Conservation (phyloP, 1,140 invertebrate genomes). For the Hormaphis cornu region DNA sequence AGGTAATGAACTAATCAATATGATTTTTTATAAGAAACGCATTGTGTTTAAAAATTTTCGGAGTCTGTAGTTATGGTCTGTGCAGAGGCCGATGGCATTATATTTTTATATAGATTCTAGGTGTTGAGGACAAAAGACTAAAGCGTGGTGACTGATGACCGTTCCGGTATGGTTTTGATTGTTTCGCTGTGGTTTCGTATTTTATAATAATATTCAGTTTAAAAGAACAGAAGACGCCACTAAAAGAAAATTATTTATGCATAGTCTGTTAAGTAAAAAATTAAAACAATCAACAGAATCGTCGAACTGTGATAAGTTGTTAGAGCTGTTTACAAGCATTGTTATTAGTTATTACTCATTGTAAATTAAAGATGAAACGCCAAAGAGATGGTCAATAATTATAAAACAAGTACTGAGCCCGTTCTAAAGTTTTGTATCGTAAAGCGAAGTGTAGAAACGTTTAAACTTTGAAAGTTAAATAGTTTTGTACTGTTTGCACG, state of each 20-base stretch:
- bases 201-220: constrained; percentile 12
- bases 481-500: background rate
- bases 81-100: background rate
- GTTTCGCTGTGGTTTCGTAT: constrained; percentile 2
- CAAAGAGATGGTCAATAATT: background rate
- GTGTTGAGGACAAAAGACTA: constrained; percentile 21
- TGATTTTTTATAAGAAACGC: background rate
- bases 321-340: too few species aligned
- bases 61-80: too few species aligned
- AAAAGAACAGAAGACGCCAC: background rate
- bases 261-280: background rate
- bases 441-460: background rate
- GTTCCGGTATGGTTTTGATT: constrained; percentile 26
- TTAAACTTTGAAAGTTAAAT: background rate
- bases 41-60: too few species aligned
- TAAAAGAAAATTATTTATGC: background rate
- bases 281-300: constrained; percentile 10
- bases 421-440: background rate
- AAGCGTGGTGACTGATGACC: constrained; percentile 26
- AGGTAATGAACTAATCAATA: too few species aligned
- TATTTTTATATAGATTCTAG: background rate
- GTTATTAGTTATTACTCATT: background rate
- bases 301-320: constrained; percentile 7
- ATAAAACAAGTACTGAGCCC: background rate
- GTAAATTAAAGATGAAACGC: background rate